phyloP scores from a whole-genome alignment of 2,113 vertebrate genomes.

The Engraulis encrasicolus region DNA sequence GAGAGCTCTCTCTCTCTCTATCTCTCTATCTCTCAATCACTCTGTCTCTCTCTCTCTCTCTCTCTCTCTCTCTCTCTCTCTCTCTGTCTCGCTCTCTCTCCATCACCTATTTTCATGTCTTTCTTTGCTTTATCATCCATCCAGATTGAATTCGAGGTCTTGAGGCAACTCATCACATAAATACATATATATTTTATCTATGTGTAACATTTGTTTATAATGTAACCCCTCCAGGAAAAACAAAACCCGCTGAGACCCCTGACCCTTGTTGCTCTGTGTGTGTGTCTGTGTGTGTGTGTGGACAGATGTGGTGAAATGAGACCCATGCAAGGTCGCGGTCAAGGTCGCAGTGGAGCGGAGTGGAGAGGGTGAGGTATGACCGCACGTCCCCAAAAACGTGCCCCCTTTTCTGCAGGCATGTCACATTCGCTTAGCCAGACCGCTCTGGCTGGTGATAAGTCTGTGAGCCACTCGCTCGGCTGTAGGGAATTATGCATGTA shows the following conservation, averaged over 20 bases:
- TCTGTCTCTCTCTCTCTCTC: not conserved
- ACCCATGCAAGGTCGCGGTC: slow-evolving; percentile 39
- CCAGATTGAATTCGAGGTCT: slow-evolving; percentile 14
- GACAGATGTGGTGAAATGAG: not conserved
- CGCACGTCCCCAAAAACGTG: slow-evolving; percentile 35
- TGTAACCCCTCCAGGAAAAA: not conserved
- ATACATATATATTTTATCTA: not conserved
- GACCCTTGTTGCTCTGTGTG: slow-evolving; percentile 47
- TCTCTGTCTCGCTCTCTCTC: not conserved
- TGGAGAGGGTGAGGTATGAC: slow-evolving; percentile 32
- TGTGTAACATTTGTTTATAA: slow-evolving; percentile 34
- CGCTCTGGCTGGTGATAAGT: not conserved
- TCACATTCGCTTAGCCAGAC: slow-evolving; percentile 37
- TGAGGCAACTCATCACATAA: not conserved
- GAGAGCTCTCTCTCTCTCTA: not conserved
- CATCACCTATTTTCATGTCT: not conserved
- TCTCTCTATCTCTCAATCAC: not conserved
- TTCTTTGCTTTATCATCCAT: slow-evolving; percentile 30
- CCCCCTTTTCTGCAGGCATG: slow-evolving; percentile 18
- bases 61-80: not conserved
- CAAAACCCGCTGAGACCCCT: not conserved
- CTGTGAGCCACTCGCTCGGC: not conserved
- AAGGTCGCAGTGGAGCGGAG: slow-evolving; percentile 35
- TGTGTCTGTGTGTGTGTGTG: slow-evolving; percentile 23
- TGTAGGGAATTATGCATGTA: slow-evolving; percentile 13